Base-by-base conservation (phyloP, 2,113 vertebrate species). In the Cyrtonyx montezumae region DNA sequence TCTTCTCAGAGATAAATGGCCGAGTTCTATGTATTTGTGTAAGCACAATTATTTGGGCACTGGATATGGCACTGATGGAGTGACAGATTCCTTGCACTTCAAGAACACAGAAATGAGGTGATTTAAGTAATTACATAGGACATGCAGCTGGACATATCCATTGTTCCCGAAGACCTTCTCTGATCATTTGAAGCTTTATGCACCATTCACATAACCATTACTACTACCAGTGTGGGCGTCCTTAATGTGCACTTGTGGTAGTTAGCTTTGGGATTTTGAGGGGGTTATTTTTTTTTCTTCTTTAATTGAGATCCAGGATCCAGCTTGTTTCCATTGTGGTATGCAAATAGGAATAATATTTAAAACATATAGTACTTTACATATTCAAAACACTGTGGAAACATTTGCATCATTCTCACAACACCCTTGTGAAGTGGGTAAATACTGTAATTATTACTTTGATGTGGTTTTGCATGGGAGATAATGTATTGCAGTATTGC, bases 301-400 rank as follows among this genome's bases (percentile, higher is more conserved):
- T 79, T 61, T 12, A 9, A 49, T 37, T 79, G 63, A 73, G 75
- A 69, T 62, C 63, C 1, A 4, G 61, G 34, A 26, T 62, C 11
- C 18, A 45, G 42, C 45, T 82, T 89, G 19, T 91, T 95, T 96
- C 77, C 21, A 9, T 55, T 88, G 34, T 22, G 12, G 0, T 36
- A 92, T 75, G 89, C 80, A 94, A 93, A 91, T 84, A 77, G 45
- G 48, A 91, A 68, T 69, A 90, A 91, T 86, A 94, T 82, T 83
- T 91, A 62, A 91, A 88, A 73, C 36, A 56, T 80, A n/a, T 7
- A 85, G 26, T 46, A 30, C 23, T 95, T 93, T 36, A 40, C 66
- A 10, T 95, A 91, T 84, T 53, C 71, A 87, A 93, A 96, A 65
- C 66, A 37, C 21, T 9, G 11, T 83, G 53, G 87, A 75, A 92